phyloP scores from a whole-genome alignment of 2,888 invertebrate species.

The Beris chalybata region DNA sequence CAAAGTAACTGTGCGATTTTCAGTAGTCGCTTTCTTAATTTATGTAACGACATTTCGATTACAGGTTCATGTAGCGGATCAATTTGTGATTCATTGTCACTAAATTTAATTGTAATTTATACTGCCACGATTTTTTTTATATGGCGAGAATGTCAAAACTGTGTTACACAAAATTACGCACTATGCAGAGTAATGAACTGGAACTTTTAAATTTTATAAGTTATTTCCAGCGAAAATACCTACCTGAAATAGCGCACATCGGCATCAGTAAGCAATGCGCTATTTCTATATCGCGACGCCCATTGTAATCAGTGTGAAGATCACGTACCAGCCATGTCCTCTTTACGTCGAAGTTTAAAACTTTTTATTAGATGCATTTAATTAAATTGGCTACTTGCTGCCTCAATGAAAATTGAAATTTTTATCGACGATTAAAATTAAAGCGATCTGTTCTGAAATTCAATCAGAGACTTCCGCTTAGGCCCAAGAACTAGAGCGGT shows the following conservation, averaged over 20 bases:
- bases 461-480: no score
- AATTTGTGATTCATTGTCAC: conserved; percentile 4
- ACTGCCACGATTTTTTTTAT: conserved; percentile 3
- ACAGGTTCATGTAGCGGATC: neutral
- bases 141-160: conserved; percentile 27
- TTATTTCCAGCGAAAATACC: conserved; percentile 27
- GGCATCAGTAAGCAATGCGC: no score
- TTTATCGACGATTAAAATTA: no score
- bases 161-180: conserved; percentile 35
- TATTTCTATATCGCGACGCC: no score
- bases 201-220: conserved; percentile 6
- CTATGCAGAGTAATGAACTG: conserved; percentile 25
- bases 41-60: conserved; percentile 4
- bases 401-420: no score
- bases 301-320: conserved; percentile 30
- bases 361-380: conserved; percentile 12
- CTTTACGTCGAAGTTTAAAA: conserved; percentile 23
- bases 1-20: neutral
- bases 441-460: no score
- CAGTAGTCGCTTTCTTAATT: conserved; percentile 1
- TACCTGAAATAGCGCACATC: conserved; percentile 9
- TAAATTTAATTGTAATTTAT: conserved; percentile 3
- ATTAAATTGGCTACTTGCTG: neutral
- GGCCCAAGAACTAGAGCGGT: no score
- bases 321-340: conserved; percentile 35